Evolutionary conservation across 2,797 vertebrate genomes (phyloP).

Genomic region (Erpetoichthys calabaricus): DNA sequence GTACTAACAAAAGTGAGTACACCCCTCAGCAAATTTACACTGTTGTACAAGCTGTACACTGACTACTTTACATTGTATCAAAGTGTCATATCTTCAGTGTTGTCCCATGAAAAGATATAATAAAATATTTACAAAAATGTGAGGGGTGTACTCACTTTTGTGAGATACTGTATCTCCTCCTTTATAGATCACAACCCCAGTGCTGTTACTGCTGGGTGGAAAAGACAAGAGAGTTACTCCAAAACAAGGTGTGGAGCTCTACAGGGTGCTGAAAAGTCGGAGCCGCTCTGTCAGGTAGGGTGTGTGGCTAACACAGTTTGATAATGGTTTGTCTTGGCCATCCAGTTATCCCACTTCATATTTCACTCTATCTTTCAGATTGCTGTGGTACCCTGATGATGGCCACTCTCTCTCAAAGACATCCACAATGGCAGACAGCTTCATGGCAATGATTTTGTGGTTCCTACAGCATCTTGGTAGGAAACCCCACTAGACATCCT

Average conservation of each 20-base stretch:
- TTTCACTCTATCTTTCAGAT: slow-evolving; percentile 23
- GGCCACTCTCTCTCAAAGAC: slow-evolving; percentile 54
- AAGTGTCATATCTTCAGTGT: too few species aligned
- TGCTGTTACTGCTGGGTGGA: slow-evolving; percentile 61
- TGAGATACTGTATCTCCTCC: neutral
- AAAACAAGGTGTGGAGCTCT: slow-evolving; percentile 63
- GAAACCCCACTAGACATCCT: neutral
- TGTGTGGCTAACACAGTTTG: neutral
- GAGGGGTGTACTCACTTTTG: too few species aligned
- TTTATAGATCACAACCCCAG: slow-evolving; percentile 48
- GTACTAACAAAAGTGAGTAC: too few species aligned
- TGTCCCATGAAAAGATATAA: too few species aligned
- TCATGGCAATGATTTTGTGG: slow-evolving; percentile 56
- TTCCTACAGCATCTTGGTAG: slow-evolving; percentile 44
- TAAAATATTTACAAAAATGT: too few species aligned
- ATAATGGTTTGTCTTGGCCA: neutral
- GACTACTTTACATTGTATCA: too few species aligned
- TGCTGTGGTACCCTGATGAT: slow-evolving; percentile 65
- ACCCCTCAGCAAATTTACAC: too few species aligned
- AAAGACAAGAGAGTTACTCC: slow-evolving; percentile 60
- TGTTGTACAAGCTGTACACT: too few species aligned
- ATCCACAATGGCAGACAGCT: slow-evolving; percentile 52
- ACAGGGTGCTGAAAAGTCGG: slow-evolving; percentile 55
- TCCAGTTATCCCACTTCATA: too few species aligned
- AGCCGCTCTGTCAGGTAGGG: slow-evolving; percentile 44